Base-by-base conservation (phyloP, 2,797 vertebrate species). In the Prionace glauca region DNA sequence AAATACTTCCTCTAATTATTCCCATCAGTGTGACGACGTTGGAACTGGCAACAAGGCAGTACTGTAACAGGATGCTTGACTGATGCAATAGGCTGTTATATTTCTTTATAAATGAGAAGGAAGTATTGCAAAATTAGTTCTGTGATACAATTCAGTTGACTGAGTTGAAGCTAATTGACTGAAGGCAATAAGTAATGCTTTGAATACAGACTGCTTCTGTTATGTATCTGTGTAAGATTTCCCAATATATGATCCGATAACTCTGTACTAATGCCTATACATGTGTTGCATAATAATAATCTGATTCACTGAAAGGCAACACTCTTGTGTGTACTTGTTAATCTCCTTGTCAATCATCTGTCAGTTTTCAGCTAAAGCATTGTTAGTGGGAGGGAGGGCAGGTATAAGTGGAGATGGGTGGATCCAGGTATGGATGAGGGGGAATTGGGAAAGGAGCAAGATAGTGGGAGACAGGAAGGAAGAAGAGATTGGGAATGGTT, bases 121-220 rank as follows among this genome's bases (percentile, higher is more conserved):
- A 67, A 69, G 20, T 92, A 92, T 92, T 92, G 62, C 90, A 92
- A 92, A 92, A 92, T 36, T 69, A 24, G 22, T 69, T n/a, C 3
- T 3, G 1, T 24, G 81, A 84, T 7, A 56, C 50, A 56, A 7
- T 56, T 56, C 50, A 56, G 50, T 56, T 56, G 50, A 56, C 50
- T 5, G 50, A 56, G 5, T 56, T 3, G 5, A 56, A 56, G 50
- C 50, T 56, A 56, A 56, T 56, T 56, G 50, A 56, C 5, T 56
- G 50, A 56, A 56, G 3, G 50, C 50, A 56, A 7, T 56, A 56
- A 56, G 50, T 56, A 56, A 56, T 56, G 4, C 5, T 56, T 56
- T 56, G 4, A 56, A 56, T 56, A 56, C 50, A 56, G 5, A 56
- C 50, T 56, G 50, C 3, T 56, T 56, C 50, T 56, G 5, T 7